Percentiles rank a stretch among this genome's conserved stretches.
phyloP scores from a whole-genome alignment of 2,113 vertebrate species.

The Pogonocichla stellata region DNA sequence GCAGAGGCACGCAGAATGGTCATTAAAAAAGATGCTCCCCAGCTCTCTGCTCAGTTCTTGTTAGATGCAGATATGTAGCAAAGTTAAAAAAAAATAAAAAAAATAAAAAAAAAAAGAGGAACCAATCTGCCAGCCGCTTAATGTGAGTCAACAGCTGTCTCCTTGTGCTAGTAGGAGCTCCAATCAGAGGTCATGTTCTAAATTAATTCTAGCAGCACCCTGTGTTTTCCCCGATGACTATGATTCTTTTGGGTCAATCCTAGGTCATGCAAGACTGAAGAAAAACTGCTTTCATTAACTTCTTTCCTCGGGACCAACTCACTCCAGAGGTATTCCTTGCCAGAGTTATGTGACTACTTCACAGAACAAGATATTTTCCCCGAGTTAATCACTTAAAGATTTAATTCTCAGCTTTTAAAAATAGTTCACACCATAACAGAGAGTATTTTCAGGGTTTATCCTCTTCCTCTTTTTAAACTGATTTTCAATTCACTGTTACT shows the following conservation, averaged over 20 bases:
- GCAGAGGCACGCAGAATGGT: not conserved
- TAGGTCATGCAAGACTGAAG: slow-evolving; percentile 23
- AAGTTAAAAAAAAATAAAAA: not conserved
- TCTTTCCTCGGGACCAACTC: not conserved
- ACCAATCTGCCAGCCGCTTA: slow-evolving; percentile 12
- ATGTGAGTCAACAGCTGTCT: slow-evolving; percentile 33
- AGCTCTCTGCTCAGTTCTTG: not conserved
- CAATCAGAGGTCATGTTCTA: slow-evolving; percentile 24
- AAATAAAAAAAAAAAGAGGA: not conserved
- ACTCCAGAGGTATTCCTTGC: not conserved
- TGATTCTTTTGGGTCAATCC: slow-evolving; percentile 37
- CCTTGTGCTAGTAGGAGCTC: slow-evolving; percentile 20
- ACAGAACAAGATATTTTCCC: slow-evolving; percentile 7
- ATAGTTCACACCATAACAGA: slow-evolving; percentile 35
- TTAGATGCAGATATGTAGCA: not conserved
- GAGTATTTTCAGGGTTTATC: slow-evolving; percentile 58
- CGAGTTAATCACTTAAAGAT: slow-evolving; percentile 38
- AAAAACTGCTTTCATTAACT: slow-evolving; percentile 17
- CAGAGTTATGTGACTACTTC: not conserved
- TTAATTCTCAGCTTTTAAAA: slow-evolving; percentile 61
- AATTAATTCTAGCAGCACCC: slow-evolving; percentile 51
- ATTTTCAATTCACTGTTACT: slow-evolving; percentile 67
- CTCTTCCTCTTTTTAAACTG: slow-evolving; percentile 59
- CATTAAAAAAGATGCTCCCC: slow-evolving; percentile 25
- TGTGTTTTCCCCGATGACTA: not conserved